A percentile compares a stretch with the other conserved stretches of the same genome.
Conservation (phyloP, 2,888 invertebrate species). For the Anoncus sp. region DNA sequence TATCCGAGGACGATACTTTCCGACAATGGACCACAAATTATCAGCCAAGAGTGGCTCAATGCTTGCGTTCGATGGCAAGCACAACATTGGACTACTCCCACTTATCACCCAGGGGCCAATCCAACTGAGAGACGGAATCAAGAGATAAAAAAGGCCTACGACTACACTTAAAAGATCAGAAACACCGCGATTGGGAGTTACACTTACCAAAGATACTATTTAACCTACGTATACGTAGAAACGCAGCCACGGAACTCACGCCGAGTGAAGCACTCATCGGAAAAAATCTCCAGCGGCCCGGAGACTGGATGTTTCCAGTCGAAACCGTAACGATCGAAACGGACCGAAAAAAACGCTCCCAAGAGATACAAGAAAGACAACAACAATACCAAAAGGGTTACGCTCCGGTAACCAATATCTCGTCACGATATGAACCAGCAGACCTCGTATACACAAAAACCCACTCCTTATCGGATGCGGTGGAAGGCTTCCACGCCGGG, state of each 20-base stretch:
- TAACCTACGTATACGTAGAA: background rate
- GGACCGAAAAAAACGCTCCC: background rate
- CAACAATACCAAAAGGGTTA: background rate
- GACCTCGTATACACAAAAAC: background rate
- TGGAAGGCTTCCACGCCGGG: background rate
- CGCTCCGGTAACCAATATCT: background rate
- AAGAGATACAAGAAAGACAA: background rate
- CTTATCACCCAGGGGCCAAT: background rate
- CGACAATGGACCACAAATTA: background rate
- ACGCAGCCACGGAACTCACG: background rate
- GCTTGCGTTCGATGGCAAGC: slow-evolving; percentile 1
- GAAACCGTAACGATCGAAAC: fast-evolving
- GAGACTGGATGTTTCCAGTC: background rate
- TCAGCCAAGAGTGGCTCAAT: background rate
- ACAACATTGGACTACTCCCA: slow-evolving; percentile 1
- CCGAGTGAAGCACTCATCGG: background rate
- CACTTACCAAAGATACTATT: background rate
- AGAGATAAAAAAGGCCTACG: slow-evolving; percentile 3
- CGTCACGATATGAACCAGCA: background rate
- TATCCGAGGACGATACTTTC: background rate
- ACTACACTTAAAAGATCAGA: background rate
- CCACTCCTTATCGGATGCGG: background rate
- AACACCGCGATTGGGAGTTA: background rate
- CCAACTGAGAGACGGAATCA: slow-evolving; percentile 1
- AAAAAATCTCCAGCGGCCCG: background rate